phyloP scores from a whole-genome alignment of 2,797 vertebrate species.

The Aselliscus stoliczkanus region DNA sequence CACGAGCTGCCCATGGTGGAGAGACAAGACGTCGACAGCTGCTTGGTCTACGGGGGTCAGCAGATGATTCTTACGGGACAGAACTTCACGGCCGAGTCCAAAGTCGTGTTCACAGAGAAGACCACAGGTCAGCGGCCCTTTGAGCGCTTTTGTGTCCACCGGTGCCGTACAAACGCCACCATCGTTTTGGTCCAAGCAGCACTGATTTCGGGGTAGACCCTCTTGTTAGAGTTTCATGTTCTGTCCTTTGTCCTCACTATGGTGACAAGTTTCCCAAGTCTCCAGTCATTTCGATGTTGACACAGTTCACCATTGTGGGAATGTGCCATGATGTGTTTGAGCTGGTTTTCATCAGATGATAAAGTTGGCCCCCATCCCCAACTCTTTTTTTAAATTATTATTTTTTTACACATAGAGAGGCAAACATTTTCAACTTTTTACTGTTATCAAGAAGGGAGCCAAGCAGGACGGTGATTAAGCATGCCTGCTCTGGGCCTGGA shows the following conservation, averaged over 20 bases:
- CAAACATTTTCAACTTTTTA: not conserved
- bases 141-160: not conserved
- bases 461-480: not conserved
- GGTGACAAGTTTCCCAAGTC: rapidly evolving
- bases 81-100: conserved; percentile 95
- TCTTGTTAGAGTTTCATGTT: rapidly evolving
- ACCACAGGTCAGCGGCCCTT: conserved; percentile 87
- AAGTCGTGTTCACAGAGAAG: conserved; percentile 96
- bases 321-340: rapidly evolving
- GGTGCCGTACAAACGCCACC: rapidly evolving
- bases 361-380: not conserved
- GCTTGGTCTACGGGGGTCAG: conserved; percentile 91
- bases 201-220: rapidly evolving
- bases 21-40: conserved; percentile 90
- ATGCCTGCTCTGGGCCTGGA: rapidly evolving
- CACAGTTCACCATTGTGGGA: rapidly evolving
- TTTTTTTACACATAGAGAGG: not conserved
- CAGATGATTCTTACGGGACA: conserved; percentile 97
- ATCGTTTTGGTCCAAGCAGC: rapidly evolving
- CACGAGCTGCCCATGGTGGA: conserved; percentile 94
- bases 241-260: rapidly evolving
- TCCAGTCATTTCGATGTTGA: rapidly evolving
- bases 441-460: not conserved
- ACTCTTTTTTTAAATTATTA: not conserved
- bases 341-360: not conserved